phyloP scores from a whole-genome alignment of 2,113 vertebrate genomes.

The Hirundichthys speculiger region DNA sequence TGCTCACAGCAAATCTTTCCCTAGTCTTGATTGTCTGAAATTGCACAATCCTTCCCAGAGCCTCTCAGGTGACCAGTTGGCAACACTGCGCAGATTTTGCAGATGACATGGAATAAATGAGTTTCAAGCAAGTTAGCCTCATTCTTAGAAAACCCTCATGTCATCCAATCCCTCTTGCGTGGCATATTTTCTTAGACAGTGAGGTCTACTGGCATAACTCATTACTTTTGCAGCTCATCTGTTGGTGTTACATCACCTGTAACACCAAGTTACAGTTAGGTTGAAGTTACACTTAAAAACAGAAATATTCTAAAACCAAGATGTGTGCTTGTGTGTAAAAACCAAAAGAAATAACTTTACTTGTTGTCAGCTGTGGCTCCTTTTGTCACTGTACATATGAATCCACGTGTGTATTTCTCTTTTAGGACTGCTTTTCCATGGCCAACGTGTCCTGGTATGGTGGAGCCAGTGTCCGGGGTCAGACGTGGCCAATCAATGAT shows the following conservation, averaged over 20 bases:
- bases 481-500: constrained; percentile 87
- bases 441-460: constrained; percentile 91
- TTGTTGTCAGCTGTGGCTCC: too few relatives aligned
- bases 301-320: background rate
- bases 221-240: background rate
- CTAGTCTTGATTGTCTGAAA: constrained; percentile 20
- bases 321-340: too few relatives aligned
- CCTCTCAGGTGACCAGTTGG: constrained; percentile 59
- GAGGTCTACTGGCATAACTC: constrained; percentile 11
- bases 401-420: background rate
- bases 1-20: constrained; percentile 48
- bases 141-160: constrained; percentile 15
- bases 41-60: constrained; percentile 42
- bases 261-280: constrained; percentile 4
- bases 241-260: too few relatives aligned
- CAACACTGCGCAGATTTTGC: constrained; percentile 23
- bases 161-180: constrained; percentile 17
- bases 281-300: background rate
- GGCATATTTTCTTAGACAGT: constrained; percentile 23
- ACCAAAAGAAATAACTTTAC: too few relatives aligned
- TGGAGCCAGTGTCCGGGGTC: constrained; percentile 80
- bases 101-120: background rate
- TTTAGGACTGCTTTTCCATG: constrained; percentile 93
- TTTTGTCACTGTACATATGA: background rate
- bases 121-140: constrained; percentile 16